Evolutionary conservation across 2,888 invertebrate genomes (phyloP).

Genomic region (Lamproptera curius): DNA sequence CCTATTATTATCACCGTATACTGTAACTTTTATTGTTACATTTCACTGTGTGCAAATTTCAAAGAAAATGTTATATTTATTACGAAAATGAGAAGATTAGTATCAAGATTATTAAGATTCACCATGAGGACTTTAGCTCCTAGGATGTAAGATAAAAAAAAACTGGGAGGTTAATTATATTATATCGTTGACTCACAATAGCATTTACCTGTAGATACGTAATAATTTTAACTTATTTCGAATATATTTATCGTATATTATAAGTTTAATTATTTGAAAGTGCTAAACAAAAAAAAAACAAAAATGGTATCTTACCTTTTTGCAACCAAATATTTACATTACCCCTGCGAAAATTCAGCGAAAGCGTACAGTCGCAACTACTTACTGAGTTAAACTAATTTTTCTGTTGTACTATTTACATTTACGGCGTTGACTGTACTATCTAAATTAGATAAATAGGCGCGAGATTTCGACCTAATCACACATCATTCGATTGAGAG

Average conservation of each 20-base stretch:
- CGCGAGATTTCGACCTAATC: slow-evolving; percentile 23
- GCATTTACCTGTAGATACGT: no score
- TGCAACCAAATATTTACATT: slow-evolving; percentile 25
- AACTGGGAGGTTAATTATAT: no score
- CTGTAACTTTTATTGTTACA: no score
- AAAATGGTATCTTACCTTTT: slow-evolving; percentile 9
- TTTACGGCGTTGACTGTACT: not conserved
- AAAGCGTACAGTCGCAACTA: slow-evolving; percentile 8
- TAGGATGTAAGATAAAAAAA: no score
- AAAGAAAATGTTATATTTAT: no score
- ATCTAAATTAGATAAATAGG: slow-evolving; percentile 63
- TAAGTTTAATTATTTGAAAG: slow-evolving; percentile 6
- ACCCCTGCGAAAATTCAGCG: slow-evolving; percentile 26
- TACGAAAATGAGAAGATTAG: no score
- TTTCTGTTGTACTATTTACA: not conserved
- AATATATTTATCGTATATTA: not conserved
- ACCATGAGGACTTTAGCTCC: no score
- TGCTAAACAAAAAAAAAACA: slow-evolving; percentile 5
- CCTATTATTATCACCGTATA: no score
- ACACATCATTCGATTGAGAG: slow-evolving; percentile 18
- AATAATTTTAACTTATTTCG: not conserved
- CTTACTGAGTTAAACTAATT: not conserved
- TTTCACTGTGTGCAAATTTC: no score
- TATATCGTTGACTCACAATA: no score
- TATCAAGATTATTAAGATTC: no score